Percentiles rank a stretch among this genome's conserved stretches.
Evolutionary conservation across 2,888 invertebrate genomes (phyloP).

Genomic region (Standfussiana lucernea): DNA sequence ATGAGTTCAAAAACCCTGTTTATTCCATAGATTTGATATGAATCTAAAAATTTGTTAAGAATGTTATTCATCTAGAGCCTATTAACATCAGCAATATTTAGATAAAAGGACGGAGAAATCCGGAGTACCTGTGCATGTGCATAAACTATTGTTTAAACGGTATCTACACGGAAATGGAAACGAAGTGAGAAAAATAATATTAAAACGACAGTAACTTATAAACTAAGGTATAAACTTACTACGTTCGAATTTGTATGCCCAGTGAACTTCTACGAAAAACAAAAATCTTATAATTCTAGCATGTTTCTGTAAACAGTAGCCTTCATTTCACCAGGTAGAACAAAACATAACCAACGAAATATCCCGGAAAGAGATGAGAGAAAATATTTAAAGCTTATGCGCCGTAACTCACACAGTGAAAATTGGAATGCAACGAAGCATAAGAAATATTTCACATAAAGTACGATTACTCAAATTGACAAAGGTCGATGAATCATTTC

Average conservation of each 20-base stretch:
- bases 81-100: not conserved
- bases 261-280: not conserved
- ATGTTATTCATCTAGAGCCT: not conserved
- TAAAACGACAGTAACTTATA: too few relatives aligned
- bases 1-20: not conserved
- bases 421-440: conserved; percentile 42
- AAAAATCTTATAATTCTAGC: not conserved
- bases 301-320: not conserved
- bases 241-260: not conserved
- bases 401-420: conserved; percentile 29
- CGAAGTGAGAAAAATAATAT: not conserved
- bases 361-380: conserved; percentile 10
- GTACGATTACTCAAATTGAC: conserved; percentile 58
- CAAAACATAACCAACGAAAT: conserved; percentile 16
- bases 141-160: not conserved
- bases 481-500: conserved; percentile 61
- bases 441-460: conserved; percentile 56
- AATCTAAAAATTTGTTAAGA: not conserved
- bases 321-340: conserved; percentile 13
- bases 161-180: not conserved
- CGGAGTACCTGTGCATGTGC: not conserved
- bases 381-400: conserved; percentile 22
- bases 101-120: too few relatives aligned
- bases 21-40: not conserved
- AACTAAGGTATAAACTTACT: not conserved